Evolutionary conservation across 2,888 invertebrate genomes (phyloP).

Genomic region (Oegoconia quadripuncta): DNA sequence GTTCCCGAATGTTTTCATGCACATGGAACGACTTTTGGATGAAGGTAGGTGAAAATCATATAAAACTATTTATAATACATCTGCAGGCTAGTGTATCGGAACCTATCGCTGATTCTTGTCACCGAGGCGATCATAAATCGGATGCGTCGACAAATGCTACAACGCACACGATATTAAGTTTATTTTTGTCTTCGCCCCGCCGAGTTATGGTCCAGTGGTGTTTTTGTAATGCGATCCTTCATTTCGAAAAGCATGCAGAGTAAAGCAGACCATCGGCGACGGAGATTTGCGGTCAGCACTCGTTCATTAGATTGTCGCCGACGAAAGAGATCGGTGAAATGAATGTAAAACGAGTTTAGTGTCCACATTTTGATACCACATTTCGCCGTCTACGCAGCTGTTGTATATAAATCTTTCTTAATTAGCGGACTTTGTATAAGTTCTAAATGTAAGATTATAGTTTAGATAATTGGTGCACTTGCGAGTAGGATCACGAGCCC

Average conservation of each 20-base stretch:
- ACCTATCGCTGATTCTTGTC: conserved; percentile 59
- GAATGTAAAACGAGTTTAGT: conserved; percentile 63
- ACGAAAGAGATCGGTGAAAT: conserved; percentile 66
- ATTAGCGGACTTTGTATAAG: conserved; percentile 21
- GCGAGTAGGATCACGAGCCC: conserved; percentile 52
- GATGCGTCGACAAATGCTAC: conserved; percentile 74
- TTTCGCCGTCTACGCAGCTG: conserved; percentile 49
- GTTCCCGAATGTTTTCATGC: conserved; percentile 99
- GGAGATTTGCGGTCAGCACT: conserved; percentile 68
- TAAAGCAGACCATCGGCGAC: conserved; percentile 62
- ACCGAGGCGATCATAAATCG: conserved; percentile 64
- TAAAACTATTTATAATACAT: conserved; percentile 49
- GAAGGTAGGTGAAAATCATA: conserved; percentile 88
- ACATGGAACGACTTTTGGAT: conserved; percentile 98
- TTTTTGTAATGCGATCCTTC: conserved; percentile 76
- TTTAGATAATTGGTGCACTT: conserved; percentile 50
- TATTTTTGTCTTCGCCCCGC: conserved; percentile 77
- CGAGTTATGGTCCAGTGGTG: conserved; percentile 77
- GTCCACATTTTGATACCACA: conserved; percentile 42
- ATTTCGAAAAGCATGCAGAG: conserved; percentile 69
- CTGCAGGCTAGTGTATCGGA: conserved; percentile 34
- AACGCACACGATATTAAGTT: conserved; percentile 77
- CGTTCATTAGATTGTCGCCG: conserved; percentile 65
- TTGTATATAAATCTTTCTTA: conserved; percentile 52
- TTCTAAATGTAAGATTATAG: conserved; percentile 54